A percentile compares a stretch with the other conserved stretches of the same genome.
Conservation (phyloP, 2,888 invertebrate species). For the Clanis bilineata region DNA sequence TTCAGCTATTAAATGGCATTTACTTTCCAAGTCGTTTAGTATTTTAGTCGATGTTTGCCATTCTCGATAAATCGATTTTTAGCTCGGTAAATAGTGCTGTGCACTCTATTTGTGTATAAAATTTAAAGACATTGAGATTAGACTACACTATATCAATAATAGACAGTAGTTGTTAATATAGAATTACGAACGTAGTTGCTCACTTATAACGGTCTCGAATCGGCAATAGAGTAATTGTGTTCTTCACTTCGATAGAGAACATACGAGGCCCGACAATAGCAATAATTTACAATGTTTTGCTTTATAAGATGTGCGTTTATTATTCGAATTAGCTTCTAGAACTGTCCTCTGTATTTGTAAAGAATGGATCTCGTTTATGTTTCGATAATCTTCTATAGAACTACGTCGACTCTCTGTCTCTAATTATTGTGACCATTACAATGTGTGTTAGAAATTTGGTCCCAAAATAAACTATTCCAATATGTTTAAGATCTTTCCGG, state of each 20-base stretch:
- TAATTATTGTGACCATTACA: not conserved
- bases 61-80: not conserved
- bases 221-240: not conserved
- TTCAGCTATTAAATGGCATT: not conserved
- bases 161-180: slow-evolving; percentile 8
- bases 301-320: not conserved
- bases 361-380: not conserved
- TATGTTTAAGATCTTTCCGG: not conserved
- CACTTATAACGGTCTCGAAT: not conserved
- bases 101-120: not conserved
- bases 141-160: slow-evolving; percentile 15
- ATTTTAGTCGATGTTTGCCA: not conserved
- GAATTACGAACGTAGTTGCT: slow-evolving; percentile 8
- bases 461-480: not conserved
- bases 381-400: not conserved
- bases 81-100: not conserved
- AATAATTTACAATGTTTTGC: not conserved
- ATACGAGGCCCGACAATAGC: not conserved
- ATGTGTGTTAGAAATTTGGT: not conserved
- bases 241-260: not conserved
- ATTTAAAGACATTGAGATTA: slow-evolving; percentile 10
- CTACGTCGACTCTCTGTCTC: not conserved
- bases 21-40: not conserved
- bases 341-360: slow-evolving; percentile 3
- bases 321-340: not conserved